Evolutionary conservation across 2,888 invertebrate species (phyloP), one percentile per base, ranked within the genome.

Genomic region (Stenodema calcarata): DNA sequence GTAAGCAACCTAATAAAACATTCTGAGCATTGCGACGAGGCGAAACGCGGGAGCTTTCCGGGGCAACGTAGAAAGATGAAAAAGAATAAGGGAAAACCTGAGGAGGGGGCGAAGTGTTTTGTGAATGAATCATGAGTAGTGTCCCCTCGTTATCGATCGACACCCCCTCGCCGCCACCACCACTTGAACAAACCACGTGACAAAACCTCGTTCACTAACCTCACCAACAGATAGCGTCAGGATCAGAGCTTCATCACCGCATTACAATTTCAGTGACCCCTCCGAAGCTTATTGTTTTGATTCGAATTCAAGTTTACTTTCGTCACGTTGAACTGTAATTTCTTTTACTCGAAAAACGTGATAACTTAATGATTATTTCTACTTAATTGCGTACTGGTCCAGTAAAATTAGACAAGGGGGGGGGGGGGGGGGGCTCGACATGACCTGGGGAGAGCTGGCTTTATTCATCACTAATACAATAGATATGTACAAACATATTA

Each of bases 101-200:
- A 30, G 16, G 18, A n/a, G 30, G 80, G 41, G 80, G 80, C 54
- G 54, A 80, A 80, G 80, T 80, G 80, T 80, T 78, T 80, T 54
- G 80, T 80, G 80, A 80, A 80, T 80, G 80, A 80, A 80, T 80
- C 80, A 80, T 80, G 80, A 80, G 80, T 54, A 16, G 54, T 54
- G 80, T 50, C 54, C 35, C 78, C 80, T 54, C 30, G 28, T 80
- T 80, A 80, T 80, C 80, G 80, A 80, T 80, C 80, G 23, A 0
- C 7, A 23, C 62, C 6, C 11, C 23, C 54, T 54, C 18, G 23
- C n/a, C n/a, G 1, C 50, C 50, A 14, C 4, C 35, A n/a, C n/a
- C 14, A 4, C 23, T 62, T 2, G 73, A 16, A 75, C 73, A 30
- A 35, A 75, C 73, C 73, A 75, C 73, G 73, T 75, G 73, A 75